Evolutionary conservation across 2,888 invertebrate genomes (phyloP), one percentile per base, ranked within the genome.

Genomic region (Drosophila borealis): DNA sequence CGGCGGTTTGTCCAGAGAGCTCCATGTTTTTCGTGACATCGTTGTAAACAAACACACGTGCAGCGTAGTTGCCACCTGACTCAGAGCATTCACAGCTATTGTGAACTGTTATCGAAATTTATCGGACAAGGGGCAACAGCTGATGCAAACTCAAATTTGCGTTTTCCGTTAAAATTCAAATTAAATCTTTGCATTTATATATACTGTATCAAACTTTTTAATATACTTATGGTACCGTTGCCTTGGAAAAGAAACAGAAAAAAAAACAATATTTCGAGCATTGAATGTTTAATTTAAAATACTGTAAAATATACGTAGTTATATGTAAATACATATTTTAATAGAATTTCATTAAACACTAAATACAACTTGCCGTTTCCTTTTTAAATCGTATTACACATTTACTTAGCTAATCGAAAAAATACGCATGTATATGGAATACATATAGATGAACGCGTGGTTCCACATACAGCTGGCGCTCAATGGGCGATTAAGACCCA

Each of bases 1-100:
- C 1, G 92, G 84, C 0, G 86, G 89, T 11, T 48, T 64, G 9
- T 70, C 68, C 48, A 92, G 84, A 93, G 94, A 94, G 93, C 94
- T 79, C 92, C 92, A 92, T 77, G 89, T 89, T 75, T 89, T 90
- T 21, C 90, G 90, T 10, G 91, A 90, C 92, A 92, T 92, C 44
- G 69, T 82, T 60, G 68, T 50, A 73, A 83, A 74, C 83, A 78
- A 80, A 56, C 50, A 45, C 76, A 80, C 64, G 73, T 76, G 78
- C 56, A 36, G 8, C 21, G 74, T 11, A 29, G 77, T 61, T 74
- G 73, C 78, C 78, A 75, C 74, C 78, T 72, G 56, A 44, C 10
- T 33, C 4, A 33, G 3, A 10, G 0, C 2, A 1, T 9, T 2
- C 3, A 2, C 4, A 36, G 29, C 14, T 25, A 64, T 4, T 21